phyloP scores from a whole-genome alignment of 2,797 vertebrate species.

The Meda fulgida region DNA sequence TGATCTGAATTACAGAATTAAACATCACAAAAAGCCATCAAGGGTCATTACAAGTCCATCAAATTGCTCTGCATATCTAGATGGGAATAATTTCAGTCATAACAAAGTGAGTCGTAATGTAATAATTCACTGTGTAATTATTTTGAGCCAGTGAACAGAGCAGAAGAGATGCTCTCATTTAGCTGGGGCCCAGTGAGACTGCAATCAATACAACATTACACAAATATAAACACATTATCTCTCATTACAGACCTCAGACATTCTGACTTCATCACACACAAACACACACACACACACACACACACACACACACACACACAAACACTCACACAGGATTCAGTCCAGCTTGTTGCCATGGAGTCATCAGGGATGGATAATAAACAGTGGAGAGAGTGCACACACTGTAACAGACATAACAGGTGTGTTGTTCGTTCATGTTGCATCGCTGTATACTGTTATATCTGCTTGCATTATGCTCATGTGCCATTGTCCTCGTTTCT shows the following conservation, averaged over 20 bases:
- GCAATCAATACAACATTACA: slow-evolving; percentile 76
- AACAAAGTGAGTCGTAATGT: slow-evolving; percentile 59
- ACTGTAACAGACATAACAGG: slow-evolving; percentile 42
- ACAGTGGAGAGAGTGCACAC: slow-evolving; percentile 53
- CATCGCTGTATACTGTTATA: slow-evolving; percentile 17
- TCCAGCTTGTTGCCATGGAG: slow-evolving; percentile 78
- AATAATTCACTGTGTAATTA: slow-evolving; percentile 62
- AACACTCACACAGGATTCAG: slow-evolving; percentile 69
- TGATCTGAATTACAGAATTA: slow-evolving; percentile 39
- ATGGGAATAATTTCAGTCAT: slow-evolving; percentile 41
- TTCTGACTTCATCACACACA: slow-evolving; percentile 73
- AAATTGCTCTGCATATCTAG: slow-evolving; percentile 43
- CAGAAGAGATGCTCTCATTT: slow-evolving; percentile 58
- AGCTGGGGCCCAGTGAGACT: slow-evolving; percentile 68
- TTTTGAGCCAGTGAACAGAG: slow-evolving; percentile 54
- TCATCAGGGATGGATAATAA: slow-evolving; percentile 61
- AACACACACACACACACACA: slow-evolving; percentile 61
- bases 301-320: slow-evolving; percentile 64
- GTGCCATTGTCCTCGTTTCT: slow-evolving; percentile 42
- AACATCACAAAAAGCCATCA: slow-evolving; percentile 49
- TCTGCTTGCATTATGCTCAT: slow-evolving; percentile 44
- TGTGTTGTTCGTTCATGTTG: slow-evolving; percentile 38
- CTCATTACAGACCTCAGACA: slow-evolving; percentile 77
- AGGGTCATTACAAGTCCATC: slow-evolving; percentile 52
- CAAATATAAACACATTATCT: slow-evolving; percentile 81